Conservation (phyloP, 2,888 invertebrate species). For the Cheiracanthium punctorium region DNA sequence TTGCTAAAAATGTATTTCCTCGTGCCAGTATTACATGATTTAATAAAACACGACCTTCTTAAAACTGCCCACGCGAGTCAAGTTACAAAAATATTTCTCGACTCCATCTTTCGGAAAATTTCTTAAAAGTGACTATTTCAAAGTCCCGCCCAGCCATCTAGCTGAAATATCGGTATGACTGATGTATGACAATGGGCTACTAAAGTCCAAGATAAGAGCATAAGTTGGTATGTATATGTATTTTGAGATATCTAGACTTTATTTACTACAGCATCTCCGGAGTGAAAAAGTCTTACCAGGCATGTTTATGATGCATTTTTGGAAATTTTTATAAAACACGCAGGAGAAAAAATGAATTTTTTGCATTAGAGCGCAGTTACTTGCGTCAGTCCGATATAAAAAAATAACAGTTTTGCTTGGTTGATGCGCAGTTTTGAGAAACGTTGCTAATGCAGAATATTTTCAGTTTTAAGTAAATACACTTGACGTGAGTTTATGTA, state of each 20-base stretch:
- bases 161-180: neutral
- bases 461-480: too few species aligned
- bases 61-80: too few species aligned
- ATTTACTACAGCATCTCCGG: neutral
- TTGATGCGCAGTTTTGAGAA: neutral
- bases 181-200: neutral
- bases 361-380: neutral
- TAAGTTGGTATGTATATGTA: neutral
- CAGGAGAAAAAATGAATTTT: neutral
- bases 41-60: too few species aligned
- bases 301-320: constrained; percentile 45
- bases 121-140: neutral
- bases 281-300: neutral
- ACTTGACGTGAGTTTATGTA: too few species aligned
- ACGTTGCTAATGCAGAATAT: too few species aligned
- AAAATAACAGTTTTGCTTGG: neutral
- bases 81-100: too few species aligned
- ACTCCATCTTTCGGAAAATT: too few species aligned
- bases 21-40: too few species aligned
- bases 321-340: constrained; percentile 16
- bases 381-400: neutral
- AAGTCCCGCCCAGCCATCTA: neutral
- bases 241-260: neutral
- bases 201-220: neutral
- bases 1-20: too few species aligned